phyloP scores from a whole-genome alignment of 2,797 vertebrate species.

The Anguilla obscura region DNA sequence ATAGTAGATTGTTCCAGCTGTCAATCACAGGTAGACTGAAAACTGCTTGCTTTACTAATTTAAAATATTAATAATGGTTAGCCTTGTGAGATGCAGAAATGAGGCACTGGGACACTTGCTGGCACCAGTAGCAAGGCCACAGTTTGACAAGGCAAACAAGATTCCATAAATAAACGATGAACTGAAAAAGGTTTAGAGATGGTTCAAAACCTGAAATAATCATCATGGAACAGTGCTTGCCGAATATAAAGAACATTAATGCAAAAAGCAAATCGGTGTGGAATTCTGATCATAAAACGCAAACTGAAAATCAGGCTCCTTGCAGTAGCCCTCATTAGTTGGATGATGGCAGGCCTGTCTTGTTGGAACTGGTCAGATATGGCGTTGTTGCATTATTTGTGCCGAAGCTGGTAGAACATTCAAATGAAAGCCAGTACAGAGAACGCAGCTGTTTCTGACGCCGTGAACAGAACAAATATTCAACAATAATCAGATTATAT shows the following conservation, averaged over 20 bases:
- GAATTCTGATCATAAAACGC: neutral
- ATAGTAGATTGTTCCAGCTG: slow-evolving; percentile 61
- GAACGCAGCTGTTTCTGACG: neutral
- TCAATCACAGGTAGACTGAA: slow-evolving; percentile 61
- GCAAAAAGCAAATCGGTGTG: neutral
- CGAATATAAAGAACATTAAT: neutral
- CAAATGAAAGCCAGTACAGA: neutral
- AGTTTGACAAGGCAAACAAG: slow-evolving; percentile 76
- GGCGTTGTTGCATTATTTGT: neutral
- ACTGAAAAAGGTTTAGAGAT: slow-evolving; percentile 64
- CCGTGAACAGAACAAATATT: neutral
- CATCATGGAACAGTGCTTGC: slow-evolving; percentile 28
- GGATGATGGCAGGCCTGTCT: neutral
- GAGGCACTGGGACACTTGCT: slow-evolving; percentile 64
- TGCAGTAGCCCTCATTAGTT: neutral
- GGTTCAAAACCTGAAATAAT: slow-evolving; percentile 63
- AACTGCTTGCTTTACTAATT: slow-evolving; percentile 62
- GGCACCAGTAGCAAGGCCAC: slow-evolving; percentile 72
- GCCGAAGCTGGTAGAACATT: neutral
- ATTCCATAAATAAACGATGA: slow-evolving; percentile 74
- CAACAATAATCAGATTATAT: neutral
- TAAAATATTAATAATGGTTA: slow-evolving; percentile 79
- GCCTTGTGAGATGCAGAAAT: slow-evolving; percentile 76
- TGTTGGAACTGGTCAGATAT: neutral
- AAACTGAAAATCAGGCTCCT: neutral